Percentiles rank a stretch among this genome's conserved stretches.
Evolutionary conservation across 2,888 invertebrate genomes (phyloP).

Genomic region (Brachypalpus laphriformis): DNA sequence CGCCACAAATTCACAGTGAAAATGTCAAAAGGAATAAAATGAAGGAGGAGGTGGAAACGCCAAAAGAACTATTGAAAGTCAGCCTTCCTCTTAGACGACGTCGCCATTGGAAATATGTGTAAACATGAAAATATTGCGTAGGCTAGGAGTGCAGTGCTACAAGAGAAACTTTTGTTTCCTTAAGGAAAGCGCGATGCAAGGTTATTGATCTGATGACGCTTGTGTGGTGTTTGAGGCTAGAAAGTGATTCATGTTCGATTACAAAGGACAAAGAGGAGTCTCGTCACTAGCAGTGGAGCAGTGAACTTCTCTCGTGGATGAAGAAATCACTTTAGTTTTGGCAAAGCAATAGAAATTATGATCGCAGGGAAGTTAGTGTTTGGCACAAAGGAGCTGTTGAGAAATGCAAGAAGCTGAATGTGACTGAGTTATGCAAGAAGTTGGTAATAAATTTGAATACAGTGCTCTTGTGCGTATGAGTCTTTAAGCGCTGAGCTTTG

Average conservation of each 20-base stretch:
- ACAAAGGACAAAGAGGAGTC: conserved; percentile 32
- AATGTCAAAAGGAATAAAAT: background rate
- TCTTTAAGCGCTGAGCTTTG: background rate
- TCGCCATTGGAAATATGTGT: background rate
- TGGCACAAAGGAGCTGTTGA: conserved; percentile 22
- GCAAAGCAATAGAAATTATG: conserved; percentile 20
- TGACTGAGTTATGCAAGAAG: background rate
- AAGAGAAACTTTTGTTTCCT: conserved; percentile 4
- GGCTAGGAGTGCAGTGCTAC: background rate
- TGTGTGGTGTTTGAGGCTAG: conserved; percentile 4
- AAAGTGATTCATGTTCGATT: conserved; percentile 52
- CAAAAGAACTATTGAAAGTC: conserved; percentile 14
- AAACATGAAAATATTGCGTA: conserved; percentile 49
- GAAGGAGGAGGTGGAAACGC: background rate
- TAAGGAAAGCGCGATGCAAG: conserved; percentile 34
- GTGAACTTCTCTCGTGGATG: conserved; percentile 23
- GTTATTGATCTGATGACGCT: conserved; percentile 53
- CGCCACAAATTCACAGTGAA: conserved; percentile 49
- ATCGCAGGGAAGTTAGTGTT: background rate
- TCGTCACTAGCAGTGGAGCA: conserved; percentile 10
- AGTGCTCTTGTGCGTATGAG: background rate
- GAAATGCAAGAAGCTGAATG: background rate
- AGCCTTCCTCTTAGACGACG: background rate
- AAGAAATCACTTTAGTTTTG: conserved; percentile 50
- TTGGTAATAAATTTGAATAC: background rate